Base-by-base conservation (phyloP, 1,140 invertebrate species). In the Diachasmimorpha longicaudata region DNA sequence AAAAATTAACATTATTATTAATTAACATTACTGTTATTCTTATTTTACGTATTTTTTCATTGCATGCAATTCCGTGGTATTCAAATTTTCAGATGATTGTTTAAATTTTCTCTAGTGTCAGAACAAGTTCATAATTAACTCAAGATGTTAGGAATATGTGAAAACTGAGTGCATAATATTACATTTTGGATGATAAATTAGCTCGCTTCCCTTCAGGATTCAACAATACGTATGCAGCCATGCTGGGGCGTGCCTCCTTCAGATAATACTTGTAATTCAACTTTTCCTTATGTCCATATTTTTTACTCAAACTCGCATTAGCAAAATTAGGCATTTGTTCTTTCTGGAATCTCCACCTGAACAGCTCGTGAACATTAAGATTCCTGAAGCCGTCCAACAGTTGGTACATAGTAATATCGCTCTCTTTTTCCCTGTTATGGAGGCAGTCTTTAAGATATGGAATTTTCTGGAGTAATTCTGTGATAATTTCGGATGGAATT, bases 201-300 rank as follows among this genome's bases (percentile, higher is more conserved):
- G 70, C 75, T 21, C 79, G 36, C 75, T 86, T 85, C 9, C 76
- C 71, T 75, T 83, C 81, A 19, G 78, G 69, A n/a, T 78, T 66
- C 42, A 79, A 74, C 39, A 87, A 81, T 25, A 79, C 79, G 72
- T 80, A 70, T 6, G 78, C 88, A 14, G 93, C 93, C 84, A 92
- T 92, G 80, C 90, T 91, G 13, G 93, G 92, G 36, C 93, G 88
- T 52, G 90, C 90, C 85, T 93, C 91, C 78, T 91, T 92, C 36
- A 94, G 83, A 86, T 93, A 93, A 85, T 92, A 91, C 23, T 90
- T 85, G 73, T 92, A 93, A 78, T 90, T 92, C 37, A 93, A 82
- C 80, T 90, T 90, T 73, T 93, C 91, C 25, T 90, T 88, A 81
- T 92, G 90, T 14, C 91, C 92, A 83, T 91, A 92, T 78, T 90